Conservation (phyloP, 2,797 vertebrate genomes). For the Aselliscus stoliczkanus region DNA sequence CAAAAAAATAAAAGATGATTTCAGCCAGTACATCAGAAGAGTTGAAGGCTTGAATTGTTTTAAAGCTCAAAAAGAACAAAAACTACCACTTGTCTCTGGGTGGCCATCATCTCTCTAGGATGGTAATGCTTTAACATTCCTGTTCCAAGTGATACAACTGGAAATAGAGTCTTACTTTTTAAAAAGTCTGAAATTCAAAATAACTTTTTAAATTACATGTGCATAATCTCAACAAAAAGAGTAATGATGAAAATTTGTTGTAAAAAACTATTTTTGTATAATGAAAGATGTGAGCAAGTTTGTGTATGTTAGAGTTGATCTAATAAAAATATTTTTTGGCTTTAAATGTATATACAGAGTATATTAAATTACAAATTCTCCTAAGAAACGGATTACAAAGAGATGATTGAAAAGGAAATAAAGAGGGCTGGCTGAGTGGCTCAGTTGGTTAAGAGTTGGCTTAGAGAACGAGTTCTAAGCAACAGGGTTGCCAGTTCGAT, state of each 20-base stretch:
- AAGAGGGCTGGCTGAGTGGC: no score
- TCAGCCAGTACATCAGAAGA: background rate
- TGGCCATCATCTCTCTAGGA: background rate
- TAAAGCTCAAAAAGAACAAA: background rate
- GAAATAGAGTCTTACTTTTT: background rate
- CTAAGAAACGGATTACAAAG: background rate
- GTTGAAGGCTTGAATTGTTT: background rate
- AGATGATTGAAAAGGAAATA: background rate
- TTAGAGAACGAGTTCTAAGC: no score
- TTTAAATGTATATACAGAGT: background rate
- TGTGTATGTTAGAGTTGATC: background rate
- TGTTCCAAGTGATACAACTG: background rate
- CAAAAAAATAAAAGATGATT: background rate
- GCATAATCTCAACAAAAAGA: background rate
- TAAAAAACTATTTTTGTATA: background rate
- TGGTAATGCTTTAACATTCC: background rate
- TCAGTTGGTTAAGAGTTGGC: no score
- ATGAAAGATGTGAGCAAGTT: background rate
- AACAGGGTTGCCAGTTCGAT: no score
- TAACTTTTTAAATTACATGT: background rate
- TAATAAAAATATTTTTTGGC: background rate
- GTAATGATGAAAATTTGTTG: background rate
- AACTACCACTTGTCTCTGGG: background rate
- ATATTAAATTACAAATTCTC: background rate
- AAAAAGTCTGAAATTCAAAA: background rate